Evolutionary conservation across 2,888 invertebrate genomes (phyloP), one percentile per base, ranked within the genome.

Genomic region (Diaperis boleti): DNA sequence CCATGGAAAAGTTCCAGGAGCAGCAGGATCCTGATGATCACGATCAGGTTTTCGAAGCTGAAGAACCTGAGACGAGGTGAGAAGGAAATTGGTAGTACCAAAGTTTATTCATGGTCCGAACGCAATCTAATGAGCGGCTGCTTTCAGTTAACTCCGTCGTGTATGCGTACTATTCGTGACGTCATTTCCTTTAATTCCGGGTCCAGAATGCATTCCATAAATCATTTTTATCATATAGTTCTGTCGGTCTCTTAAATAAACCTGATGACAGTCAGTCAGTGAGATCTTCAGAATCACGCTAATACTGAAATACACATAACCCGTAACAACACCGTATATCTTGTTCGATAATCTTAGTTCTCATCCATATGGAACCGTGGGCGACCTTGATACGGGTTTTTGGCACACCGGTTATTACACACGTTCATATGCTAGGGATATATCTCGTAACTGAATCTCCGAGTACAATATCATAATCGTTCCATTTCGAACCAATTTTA

Each of bases 41-140:
- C 73, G 89, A 90, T 82, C 89, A 90, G 83, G 87, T 88, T 76
- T 90, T 89, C 81, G 90, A 89, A 80, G 87, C 85, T 66, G 88
- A 88, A 71, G 87, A 87, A 72, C 84, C 87, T 72, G 85, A 83
- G 71, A 73, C 79, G 76, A 86, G 87, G 87, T 88, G 81, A 81
- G 85, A 41, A 2, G n/a, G 26, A n/a, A 26, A 26, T 26, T 26
- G 20, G 3, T 26, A 6, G n/a, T 8, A 26, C 42, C 18, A 42
- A 22, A 20, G 42, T 13, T 26, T 5, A 33, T 10, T 33, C 33
- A 33, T 13, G 13, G 13, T 1, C 11, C 10, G 11, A 33, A 33
- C 33, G 13, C 33, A 4, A 13, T 33, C 33, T 33, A 33, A 33
- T 13, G 5, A 33, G 33, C 10, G n/a, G 11, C 33, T 4, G 22